Percentiles rank a stretch among this genome's conserved stretches.
Conservation (phyloP, 2,113 vertebrate genomes). For the Dasypus novemcinctus region DNA sequence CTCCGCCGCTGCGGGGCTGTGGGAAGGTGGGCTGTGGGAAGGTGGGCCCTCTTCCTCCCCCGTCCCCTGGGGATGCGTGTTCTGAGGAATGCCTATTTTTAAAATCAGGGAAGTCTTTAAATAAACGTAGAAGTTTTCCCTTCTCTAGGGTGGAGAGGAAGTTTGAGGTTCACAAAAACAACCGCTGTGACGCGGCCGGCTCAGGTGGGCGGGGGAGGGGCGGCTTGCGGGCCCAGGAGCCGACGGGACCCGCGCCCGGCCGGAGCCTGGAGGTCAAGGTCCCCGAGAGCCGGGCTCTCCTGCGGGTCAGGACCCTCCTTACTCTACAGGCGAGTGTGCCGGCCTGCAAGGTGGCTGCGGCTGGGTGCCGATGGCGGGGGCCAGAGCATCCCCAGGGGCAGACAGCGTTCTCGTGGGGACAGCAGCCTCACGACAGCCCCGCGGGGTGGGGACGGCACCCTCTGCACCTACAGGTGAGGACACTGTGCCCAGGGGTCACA, state of each 20-base stretch:
- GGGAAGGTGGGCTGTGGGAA: not conserved
- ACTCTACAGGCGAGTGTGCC: not conserved
- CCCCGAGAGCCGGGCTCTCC: not conserved
- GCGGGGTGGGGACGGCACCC: fast-evolving
- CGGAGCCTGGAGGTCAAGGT: not conserved
- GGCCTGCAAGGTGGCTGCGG: not conserved
- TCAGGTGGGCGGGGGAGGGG: not conserved
- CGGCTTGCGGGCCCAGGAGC: not conserved
- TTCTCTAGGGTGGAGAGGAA: conserved; percentile 73
- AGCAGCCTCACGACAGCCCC: not conserved
- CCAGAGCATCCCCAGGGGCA: fast-evolving
- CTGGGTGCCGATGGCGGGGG: not conserved
- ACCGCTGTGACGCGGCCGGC: not conserved
- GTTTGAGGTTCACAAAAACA: conserved; percentile 65
- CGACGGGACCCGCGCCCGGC: no score
- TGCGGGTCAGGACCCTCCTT: not conserved
- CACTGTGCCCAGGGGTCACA: not conserved
- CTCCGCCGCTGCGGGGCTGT: not conserved
- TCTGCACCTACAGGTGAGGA: not conserved
- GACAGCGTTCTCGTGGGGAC: fast-evolving
- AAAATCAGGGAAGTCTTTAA: conserved; percentile 76
- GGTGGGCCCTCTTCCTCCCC: not conserved
- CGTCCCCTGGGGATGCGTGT: not conserved
- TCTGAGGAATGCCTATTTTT: conserved; percentile 76
- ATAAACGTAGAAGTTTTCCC: conserved; percentile 70